Evolutionary conservation across 2,113 vertebrate species (phyloP), one percentile per base, ranked within the genome.

Genomic region (cattle (Bos taurus)): DNA sequence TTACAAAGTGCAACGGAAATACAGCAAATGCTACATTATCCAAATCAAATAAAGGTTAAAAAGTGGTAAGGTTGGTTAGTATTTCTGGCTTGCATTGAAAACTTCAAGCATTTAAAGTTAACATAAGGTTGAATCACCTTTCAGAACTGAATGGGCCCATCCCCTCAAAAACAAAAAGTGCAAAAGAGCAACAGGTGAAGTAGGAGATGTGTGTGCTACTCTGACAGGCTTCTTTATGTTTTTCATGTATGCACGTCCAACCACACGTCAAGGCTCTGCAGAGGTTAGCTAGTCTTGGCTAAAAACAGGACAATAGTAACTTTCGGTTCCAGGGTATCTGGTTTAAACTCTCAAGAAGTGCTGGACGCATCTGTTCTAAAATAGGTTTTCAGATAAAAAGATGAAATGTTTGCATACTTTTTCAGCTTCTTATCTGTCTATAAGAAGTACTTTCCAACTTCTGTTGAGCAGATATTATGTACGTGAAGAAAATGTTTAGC

Each of bases 41-140:
- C 80, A 88, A 83, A 54, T 77, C 3, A 91, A 93, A 88, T 93
- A 46, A 48, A 40, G 14, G 14, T 46, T 93, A 81, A 26, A 52
- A 89, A 85, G 87, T 50, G 7, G 52, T 78, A 82, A 2, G 52
- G 10, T 57, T 74, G 33, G 17, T 62, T 40, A 54, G 59, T 25
- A 74, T 30, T 97, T 87, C 82, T 78, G 48, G 36, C 60, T 82
- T 64, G 16, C 54, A 77, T 0, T 91, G 48, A 95, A 91, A 89
- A 91, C n/a, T 87, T 95, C 30, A 95, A 60, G 86, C 71, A 62
- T 36, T 95, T 91, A 43, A 62, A 88, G 62, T 77, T 77, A 97
- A 77, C 16, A 57, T 81, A 60, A 91, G 48, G 15, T 10, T 95
- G n/a, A 90, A 90, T 80, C 52, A 88, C 48, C 57, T 87, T 97